Conservation (phyloP, 2,113 vertebrate genomes). For the Catagonus wagneri region DNA sequence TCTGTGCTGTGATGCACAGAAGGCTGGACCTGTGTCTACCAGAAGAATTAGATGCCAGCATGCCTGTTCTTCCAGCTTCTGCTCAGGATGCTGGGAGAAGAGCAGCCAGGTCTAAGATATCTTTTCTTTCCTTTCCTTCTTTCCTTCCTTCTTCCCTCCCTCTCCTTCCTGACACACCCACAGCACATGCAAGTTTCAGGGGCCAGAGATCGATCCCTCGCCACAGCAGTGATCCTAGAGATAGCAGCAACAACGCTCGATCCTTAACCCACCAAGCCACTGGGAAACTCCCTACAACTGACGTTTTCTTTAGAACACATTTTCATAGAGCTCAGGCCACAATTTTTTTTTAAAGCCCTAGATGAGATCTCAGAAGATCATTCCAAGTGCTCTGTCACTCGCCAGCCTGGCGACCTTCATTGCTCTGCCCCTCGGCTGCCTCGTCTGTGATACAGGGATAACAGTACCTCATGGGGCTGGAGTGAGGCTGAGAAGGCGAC, state of each 20-base stretch:
- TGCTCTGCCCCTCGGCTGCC: neutral
- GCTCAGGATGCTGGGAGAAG: neutral
- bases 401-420: neutral
- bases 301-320: neutral
- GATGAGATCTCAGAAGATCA: neutral
- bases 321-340: neutral
- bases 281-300: fast-evolving
- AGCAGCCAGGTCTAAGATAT: neutral
- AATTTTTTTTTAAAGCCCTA: too few relatives aligned
- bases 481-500: neutral
- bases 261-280: too few relatives aligned
- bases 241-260: too few relatives aligned
- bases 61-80: neutral
- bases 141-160: too few relatives aligned
- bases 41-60: too few relatives aligned
- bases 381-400: neutral
- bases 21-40: too few relatives aligned
- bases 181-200: too few relatives aligned
- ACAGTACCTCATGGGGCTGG: neutral
- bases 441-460: neutral
- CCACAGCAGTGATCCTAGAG: too few relatives aligned
- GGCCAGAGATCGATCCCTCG: too few relatives aligned
- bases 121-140: neutral
- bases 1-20: fast-evolving
- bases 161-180: too few relatives aligned